Percentiles rank a stretch among this genome's conserved stretches.
Conservation (phyloP, 2,113 vertebrate genomes). For the Malurus cyaneus region DNA sequence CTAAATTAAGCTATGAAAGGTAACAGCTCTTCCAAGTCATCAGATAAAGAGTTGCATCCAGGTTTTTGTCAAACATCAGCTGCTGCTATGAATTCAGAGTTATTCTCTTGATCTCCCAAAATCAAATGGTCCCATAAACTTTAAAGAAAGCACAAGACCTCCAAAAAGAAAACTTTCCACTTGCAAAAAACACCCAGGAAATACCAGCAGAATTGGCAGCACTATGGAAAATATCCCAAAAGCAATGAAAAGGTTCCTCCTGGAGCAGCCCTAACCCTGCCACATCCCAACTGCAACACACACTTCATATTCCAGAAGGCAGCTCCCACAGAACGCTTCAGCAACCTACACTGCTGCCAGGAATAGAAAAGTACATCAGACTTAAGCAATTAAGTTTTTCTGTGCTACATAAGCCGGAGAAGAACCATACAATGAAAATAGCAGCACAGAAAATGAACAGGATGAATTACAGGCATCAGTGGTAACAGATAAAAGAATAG, state of each 20-base stretch:
- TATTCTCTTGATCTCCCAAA: not conserved
- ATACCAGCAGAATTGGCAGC: not conserved
- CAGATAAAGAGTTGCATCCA: not conserved
- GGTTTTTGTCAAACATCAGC: not conserved
- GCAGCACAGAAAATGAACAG: conserved; percentile 30
- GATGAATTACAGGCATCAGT: conserved; percentile 40
- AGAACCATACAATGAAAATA: conserved; percentile 9
- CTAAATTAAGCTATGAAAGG: not conserved
- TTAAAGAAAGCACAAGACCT: not conserved
- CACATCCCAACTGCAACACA: conserved; percentile 6
- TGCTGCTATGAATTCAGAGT: not conserved
- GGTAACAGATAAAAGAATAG: conserved; percentile 29
- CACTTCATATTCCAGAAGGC: conserved; percentile 57
- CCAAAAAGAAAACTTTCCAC: not conserved
- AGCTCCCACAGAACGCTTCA: conserved; percentile 52
- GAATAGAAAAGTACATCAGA: conserved; percentile 65
- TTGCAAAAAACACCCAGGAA: not conserved
- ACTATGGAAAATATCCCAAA: not conserved
- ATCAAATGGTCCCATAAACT: not conserved
- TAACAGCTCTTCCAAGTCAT: not conserved
- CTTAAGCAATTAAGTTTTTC: conserved; percentile 49
- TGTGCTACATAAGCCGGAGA: conserved; percentile 2
- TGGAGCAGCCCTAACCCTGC: conserved; percentile 3
- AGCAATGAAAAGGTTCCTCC: conserved; percentile 11
- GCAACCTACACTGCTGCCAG: conserved; percentile 55